Percentiles rank a stretch among this genome's conserved stretches.
phyloP scores from a whole-genome alignment of 2,797 vertebrate species.

The Champsocephalus esox region DNA sequence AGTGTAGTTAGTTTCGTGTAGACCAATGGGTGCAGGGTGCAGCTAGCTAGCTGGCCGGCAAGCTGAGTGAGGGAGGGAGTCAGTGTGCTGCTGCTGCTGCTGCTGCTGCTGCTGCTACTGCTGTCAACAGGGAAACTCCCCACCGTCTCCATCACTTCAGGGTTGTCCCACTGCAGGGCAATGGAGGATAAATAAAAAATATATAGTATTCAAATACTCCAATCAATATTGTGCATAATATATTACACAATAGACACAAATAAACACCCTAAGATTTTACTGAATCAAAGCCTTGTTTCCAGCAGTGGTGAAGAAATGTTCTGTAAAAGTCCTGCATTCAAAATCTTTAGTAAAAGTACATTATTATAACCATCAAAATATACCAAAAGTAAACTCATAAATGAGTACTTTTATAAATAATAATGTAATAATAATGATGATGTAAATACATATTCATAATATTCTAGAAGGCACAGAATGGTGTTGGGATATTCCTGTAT shows the following conservation, averaged over 20 bases:
- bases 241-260: neutral
- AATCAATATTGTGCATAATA: neutral
- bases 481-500: too few relatives aligned
- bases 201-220: neutral
- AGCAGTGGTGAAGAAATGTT: too few relatives aligned
- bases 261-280: neutral
- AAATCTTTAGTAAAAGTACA: too few relatives aligned
- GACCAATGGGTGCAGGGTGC: conserved; percentile 11
- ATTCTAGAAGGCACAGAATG: too few relatives aligned
- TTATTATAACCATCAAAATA: too few relatives aligned
- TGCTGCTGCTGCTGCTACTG: conserved; percentile 17
- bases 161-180: neutral
- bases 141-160: conserved; percentile 24
- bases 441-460: too few relatives aligned
- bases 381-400: too few relatives aligned
- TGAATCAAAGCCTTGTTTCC: neutral
- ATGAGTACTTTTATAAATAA: too few relatives aligned
- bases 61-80: conserved; percentile 9
- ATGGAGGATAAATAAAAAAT: neutral
- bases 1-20: conserved; percentile 3
- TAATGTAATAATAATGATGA: too few relatives aligned
- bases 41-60: conserved; percentile 59
- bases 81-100: neutral
- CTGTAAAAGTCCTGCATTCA: too few relatives aligned
- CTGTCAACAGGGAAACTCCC: conserved; percentile 64